Evolutionary conservation across 2,113 vertebrate genomes (phyloP).

Genomic region (Elanus axillaris): DNA sequence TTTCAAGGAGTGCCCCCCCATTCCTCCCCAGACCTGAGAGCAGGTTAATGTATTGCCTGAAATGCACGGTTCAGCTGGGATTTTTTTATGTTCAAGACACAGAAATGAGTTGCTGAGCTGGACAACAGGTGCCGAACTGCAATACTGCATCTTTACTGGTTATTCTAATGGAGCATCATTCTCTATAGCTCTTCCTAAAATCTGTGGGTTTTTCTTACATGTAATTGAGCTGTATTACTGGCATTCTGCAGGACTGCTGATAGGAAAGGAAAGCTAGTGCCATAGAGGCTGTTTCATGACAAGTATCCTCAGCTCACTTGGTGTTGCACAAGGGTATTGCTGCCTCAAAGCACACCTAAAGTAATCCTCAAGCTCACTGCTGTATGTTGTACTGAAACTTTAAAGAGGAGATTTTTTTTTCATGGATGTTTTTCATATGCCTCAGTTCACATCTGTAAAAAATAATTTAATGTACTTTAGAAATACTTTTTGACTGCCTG

Average conservation of each 20-base stretch:
- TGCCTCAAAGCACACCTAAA: constrained; percentile 12
- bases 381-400: background rate
- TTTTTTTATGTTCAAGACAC: background rate
- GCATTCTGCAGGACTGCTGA: background rate
- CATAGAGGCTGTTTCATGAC: background rate
- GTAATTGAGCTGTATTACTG: background rate
- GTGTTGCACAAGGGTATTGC: constrained; percentile 12
- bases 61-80: background rate
- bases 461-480: background rate
- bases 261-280: background rate
- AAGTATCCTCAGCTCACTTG: constrained; percentile 10
- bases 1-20: rapidly evolving
- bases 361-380: background rate
- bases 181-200: background rate
- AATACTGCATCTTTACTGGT: background rate
- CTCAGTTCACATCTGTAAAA: background rate
- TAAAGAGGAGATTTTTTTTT: background rate
- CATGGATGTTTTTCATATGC: background rate
- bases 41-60: background rate
- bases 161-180: background rate
- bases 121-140: background rate
- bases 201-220: background rate
- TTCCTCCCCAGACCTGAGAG: background rate
- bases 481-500: background rate
- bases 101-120: background rate